A percentile compares a stretch with the other conserved stretches of the same genome.
phyloP scores from a whole-genome alignment of 2,113 vertebrate genomes.

The Pyrgilauda ruficollis region DNA sequence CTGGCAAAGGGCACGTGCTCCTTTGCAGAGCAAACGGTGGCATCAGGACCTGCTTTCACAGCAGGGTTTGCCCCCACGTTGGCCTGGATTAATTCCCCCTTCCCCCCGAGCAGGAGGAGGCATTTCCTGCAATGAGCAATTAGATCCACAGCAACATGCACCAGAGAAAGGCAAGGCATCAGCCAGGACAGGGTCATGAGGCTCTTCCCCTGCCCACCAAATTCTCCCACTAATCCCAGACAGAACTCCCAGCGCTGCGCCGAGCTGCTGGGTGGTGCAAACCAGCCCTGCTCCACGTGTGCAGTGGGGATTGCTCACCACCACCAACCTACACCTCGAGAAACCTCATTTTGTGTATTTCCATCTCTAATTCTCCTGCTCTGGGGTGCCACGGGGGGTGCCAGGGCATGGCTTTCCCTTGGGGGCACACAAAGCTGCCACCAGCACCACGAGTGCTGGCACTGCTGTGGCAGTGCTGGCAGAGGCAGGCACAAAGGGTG shows the following conservation, averaged over 20 bases:
- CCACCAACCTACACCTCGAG: background rate
- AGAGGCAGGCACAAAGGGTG: background rate
- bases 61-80: background rate
- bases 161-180: background rate
- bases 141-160: background rate
- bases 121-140: background rate
- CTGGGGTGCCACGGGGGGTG: background rate
- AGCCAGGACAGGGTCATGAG: background rate
- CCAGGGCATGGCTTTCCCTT: background rate
- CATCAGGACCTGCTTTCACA: background rate
- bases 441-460: background rate
- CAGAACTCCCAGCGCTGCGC: background rate
- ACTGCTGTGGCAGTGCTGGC: background rate
- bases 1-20: background rate
- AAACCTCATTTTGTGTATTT: background rate
- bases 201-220: background rate
- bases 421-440: background rate
- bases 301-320: background rate
- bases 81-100: background rate
- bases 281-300: background rate
- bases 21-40: background rate
- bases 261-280: background rate
- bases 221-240: constrained; percentile 1
- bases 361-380: background rate
- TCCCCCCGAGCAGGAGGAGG: background rate